Percentiles rank a stretch among this genome's conserved stretches.
phyloP scores from a whole-genome alignment of 1,140 invertebrate genomes.

The Ericerus pela region DNA sequence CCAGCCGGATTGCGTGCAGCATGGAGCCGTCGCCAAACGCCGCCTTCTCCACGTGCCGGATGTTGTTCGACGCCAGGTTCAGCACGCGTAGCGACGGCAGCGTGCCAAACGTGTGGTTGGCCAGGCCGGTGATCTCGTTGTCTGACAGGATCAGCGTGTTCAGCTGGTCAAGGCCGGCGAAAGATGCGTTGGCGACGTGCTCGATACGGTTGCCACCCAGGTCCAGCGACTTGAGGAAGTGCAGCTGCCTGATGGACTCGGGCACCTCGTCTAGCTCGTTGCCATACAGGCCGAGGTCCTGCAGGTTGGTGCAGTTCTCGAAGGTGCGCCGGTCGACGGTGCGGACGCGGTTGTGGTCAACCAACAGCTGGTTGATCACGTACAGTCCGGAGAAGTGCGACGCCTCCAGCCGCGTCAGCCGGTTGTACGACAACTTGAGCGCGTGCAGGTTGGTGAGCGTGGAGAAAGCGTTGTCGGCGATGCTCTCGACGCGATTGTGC shows the following conservation, averaged over 20 bases:
- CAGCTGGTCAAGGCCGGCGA: constrained; percentile 60
- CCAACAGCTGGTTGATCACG: constrained; percentile 55
- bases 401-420: constrained; percentile 55
- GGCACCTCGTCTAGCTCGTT: constrained; percentile 62
- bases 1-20: constrained; percentile 69
- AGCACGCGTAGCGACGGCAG: constrained; percentile 69
- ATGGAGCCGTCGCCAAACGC: constrained; percentile 63
- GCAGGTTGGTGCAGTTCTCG: constrained; percentile 57
- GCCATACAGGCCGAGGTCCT: constrained; percentile 65
- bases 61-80: constrained; percentile 72
- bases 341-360: constrained; percentile 64
- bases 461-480: constrained; percentile 62
- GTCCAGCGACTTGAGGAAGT: constrained; percentile 59
- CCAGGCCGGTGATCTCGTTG: constrained; percentile 74
- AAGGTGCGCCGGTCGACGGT: constrained; percentile 67
- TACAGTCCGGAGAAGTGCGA: constrained; percentile 62
- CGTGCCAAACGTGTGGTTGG: constrained; percentile 58
- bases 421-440: constrained; percentile 61
- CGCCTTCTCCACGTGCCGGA: constrained; percentile 61
- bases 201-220: constrained; percentile 64
- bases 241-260: constrained; percentile 52
- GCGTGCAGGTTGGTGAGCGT: constrained; percentile 72
- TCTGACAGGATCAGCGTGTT: constrained; percentile 72
- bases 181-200: constrained; percentile 57
- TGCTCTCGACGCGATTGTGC: constrained; percentile 60